Conservation (phyloP, 2,797 vertebrate species). For the Petrocephalus schoutedeni region DNA sequence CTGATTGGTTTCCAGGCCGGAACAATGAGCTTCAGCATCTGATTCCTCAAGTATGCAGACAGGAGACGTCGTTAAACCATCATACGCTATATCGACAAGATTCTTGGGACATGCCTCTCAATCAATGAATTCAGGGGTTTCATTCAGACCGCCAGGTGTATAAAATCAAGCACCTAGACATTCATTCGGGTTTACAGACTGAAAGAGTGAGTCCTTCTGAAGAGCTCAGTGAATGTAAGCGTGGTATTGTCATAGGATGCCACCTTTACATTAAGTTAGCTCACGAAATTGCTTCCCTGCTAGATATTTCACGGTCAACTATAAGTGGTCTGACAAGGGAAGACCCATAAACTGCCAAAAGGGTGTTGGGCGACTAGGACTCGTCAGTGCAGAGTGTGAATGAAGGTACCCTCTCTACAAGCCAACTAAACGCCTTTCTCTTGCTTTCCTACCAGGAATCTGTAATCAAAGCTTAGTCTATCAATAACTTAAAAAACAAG, state of each 20-base stretch:
- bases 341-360: neutral
- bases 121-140: neutral
- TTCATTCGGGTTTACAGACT: no score
- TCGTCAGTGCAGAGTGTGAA: neutral
- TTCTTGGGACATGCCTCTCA: neutral
- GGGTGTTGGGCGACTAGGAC: neutral
- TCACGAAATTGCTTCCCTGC: no score
- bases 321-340: neutral
- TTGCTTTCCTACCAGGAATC: neutral
- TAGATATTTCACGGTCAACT: no score
- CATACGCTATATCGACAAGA: neutral
- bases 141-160: neutral
- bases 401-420: neutral
- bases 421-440: neutral
- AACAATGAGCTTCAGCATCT: neutral
- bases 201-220: no score
- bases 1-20: neutral
- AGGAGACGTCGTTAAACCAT: neutral
- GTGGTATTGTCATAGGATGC: no score
- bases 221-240: no score
- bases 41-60: neutral
- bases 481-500: neutral
- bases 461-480: neutral
- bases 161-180: no score
- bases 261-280: no score